Evolutionary conservation across 2,113 vertebrate genomes (phyloP).

Genomic region (Neolamprologus sp.): DNA sequence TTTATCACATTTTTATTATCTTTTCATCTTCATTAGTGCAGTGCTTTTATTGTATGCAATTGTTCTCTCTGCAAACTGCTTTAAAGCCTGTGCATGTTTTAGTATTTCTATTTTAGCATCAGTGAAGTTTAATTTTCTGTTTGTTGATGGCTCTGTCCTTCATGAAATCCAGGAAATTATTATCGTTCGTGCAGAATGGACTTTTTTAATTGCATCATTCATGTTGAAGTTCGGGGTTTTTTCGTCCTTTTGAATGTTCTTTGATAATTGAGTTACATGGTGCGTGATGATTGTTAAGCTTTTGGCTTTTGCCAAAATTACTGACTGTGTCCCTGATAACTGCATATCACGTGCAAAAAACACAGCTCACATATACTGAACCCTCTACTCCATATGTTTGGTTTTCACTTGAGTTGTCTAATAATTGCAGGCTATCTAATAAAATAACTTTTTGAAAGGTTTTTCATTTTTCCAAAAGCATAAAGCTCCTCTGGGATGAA

Average conservation of each 20-base stretch:
- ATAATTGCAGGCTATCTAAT: neutral
- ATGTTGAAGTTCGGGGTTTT: neutral
- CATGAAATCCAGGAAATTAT: neutral
- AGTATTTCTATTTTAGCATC: neutral
- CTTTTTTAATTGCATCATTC: neutral
- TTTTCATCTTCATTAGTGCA: neutral
- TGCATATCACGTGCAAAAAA: neutral
- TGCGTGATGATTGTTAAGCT: neutral
- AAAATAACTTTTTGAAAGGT: neutral
- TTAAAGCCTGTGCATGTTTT: neutral
- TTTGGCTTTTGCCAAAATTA: neutral
- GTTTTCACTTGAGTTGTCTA: neutral
- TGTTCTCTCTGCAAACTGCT: neutral
- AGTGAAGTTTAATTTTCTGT: neutral
- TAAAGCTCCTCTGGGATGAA: neutral
- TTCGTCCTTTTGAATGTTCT: neutral
- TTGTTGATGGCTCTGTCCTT: neutral
- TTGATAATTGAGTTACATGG: neutral
- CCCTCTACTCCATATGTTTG: neutral
- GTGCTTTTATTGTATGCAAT: neutral
- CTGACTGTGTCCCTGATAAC: neutral
- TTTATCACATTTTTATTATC: neutral
- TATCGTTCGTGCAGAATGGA: neutral
- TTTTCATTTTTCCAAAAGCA: neutral
- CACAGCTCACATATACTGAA: neutral